Evolutionary conservation across 2,797 vertebrate genomes (phyloP).

Genomic region (Melopsittacus undulatus): DNA sequence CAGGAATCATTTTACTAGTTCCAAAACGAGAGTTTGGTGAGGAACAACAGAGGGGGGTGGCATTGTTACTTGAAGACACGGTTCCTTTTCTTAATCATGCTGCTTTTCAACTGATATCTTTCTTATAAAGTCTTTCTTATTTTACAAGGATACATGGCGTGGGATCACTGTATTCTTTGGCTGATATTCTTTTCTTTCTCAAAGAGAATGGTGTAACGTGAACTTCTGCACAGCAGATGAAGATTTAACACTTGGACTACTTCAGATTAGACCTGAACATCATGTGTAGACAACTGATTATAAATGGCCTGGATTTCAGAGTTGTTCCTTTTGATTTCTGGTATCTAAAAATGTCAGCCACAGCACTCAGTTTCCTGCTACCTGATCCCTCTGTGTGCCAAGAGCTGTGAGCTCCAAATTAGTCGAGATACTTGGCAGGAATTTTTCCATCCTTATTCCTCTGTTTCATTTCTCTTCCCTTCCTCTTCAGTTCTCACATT

Average conservation of each 20-base stretch:
- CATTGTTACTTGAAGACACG: neutral
- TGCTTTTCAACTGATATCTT: neutral
- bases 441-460: neutral
- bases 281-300: neutral
- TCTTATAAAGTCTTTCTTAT: neutral
- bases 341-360: neutral
- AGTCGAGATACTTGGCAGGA: neutral
- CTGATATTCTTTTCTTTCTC: neutral
- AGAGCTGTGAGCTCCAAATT: neutral
- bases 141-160: fast-evolving
- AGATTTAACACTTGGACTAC: neutral
- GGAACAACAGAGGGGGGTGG: neutral
- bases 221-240: neutral
- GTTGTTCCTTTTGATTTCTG: neutral
- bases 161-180: neutral
- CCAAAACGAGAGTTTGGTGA: neutral
- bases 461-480: neutral
- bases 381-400: neutral
- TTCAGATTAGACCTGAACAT: neutral
- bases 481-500: neutral
- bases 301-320: neutral
- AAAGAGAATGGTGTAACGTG: neutral
- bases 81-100: neutral
- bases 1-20: neutral
- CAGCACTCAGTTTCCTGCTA: neutral